These are phyloP conservation scores for Pseudopipra pipra DNA, from an alignment of 2,113 vertebrate genomes.

Conservation along the genomic window DNA sequence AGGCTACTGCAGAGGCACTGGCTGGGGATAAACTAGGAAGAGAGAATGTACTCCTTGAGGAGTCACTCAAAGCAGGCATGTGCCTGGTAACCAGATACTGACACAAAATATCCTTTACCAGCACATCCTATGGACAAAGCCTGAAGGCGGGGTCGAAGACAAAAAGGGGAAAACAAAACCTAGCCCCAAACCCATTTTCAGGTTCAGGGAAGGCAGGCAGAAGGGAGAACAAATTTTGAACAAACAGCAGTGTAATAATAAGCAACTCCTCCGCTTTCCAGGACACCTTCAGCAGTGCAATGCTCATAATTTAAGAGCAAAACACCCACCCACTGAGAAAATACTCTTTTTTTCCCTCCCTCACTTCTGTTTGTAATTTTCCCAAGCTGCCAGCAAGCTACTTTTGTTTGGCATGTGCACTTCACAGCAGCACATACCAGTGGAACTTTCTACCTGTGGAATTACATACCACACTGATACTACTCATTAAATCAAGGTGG, in stretches of 20 bases:
- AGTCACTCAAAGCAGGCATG: not conserved
- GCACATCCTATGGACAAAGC: not conserved
- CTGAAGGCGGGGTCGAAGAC: not conserved
- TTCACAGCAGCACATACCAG: not conserved
- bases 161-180: not conserved
- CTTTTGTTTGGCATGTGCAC: not conserved
- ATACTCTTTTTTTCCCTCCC: rapidly evolving
- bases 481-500: not conserved
- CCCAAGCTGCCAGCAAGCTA: not conserved
- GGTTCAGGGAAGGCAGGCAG: not conserved
- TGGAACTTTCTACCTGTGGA: not conserved
- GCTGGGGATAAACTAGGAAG: not conserved
- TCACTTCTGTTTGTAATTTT: not conserved
- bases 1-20: not conserved
- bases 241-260: not conserved
- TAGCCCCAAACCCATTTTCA: not conserved
- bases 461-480: not conserved
- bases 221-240: not conserved
- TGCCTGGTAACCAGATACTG: not conserved
- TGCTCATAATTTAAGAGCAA: not conserved
- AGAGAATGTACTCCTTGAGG: rapidly evolving
- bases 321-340: not conserved
- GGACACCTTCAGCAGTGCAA: not conserved
- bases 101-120: not conserved
- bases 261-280: not conserved